Base-by-base conservation (phyloP, 2,888 invertebrate species). In the Plebejus melissa region DNA sequence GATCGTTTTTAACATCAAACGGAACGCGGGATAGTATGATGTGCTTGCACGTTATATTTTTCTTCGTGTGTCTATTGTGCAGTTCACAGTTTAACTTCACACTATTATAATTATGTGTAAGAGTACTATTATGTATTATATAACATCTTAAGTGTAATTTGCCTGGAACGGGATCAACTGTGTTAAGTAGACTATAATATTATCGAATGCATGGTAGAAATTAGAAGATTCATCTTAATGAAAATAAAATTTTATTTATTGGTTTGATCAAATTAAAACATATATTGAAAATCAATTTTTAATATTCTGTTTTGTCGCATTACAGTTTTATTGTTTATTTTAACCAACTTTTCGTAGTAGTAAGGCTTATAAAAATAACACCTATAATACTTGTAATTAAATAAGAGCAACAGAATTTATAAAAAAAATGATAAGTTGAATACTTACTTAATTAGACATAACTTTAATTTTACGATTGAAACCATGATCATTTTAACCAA, bases 141-240 rank as follows among this genome's bases (percentile, higher is more conserved):
- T 79, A 83, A 83, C 79, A 78, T 77, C 85, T 83, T 86, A 86
- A 87, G 82, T 82, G 82, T 87, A 84, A 88, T 88, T 86, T 90
- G 93, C 90, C 93, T 93, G 92, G 93, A 90, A 84, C 81, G 93
- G 93, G 93, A 93, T 88, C 93, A 93, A 93, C 90, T 91, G 89
- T 87, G 85, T 90, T 92, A 91, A 90, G 90, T 90, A 90, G 89
- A 82, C 81, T 85, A 84, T 76, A 76, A 77, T 78, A 80, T 80
- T 74, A 76, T 79, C 79, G 76, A 76, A 41, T 75, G 57, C 60
- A 46, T 65, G 65, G 74, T 65, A 74, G 60, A 46, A 36, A 57
- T 70, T 69, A 38, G 46, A 28, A 75, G 69, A 69, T 22, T 7
- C 22, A 38, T 69, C 13, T 41, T 57, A 36, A 32, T 36, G 11